phyloP scores from a whole-genome alignment of 2,113 vertebrate species.

The Gavialis gangeticus region DNA sequence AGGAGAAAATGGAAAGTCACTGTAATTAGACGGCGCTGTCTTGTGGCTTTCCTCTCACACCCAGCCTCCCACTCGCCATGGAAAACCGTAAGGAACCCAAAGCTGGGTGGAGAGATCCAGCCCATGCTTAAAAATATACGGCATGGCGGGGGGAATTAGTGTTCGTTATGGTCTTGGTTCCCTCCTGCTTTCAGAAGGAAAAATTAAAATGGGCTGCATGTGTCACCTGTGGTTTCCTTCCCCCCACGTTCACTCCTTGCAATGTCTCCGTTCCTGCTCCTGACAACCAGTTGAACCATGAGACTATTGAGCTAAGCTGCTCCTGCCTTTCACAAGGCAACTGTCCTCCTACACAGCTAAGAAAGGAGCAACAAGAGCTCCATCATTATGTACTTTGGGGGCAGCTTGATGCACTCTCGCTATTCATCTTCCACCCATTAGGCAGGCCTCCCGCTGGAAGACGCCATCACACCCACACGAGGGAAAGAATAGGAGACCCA shows the following conservation, averaged over 20 bases:
- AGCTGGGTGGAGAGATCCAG: background rate
- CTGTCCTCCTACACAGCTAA: background rate
- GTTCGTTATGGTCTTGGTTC: too few species aligned
- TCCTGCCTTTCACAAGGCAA: background rate
- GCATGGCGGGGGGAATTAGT: fast-evolving
- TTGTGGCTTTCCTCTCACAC: background rate
- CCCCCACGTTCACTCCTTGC: background rate
- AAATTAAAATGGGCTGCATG: background rate
- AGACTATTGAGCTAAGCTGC: background rate
- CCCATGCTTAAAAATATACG: background rate
- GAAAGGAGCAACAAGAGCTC: background rate
- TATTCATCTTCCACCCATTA: background rate
- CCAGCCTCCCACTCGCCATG: background rate
- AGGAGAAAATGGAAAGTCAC: background rate
- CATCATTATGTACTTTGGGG: background rate
- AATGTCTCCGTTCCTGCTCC: background rate
- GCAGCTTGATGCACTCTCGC: background rate
- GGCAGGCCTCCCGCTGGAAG: background rate
- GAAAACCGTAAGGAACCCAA: background rate
- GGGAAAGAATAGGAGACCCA: background rate
- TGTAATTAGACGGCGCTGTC: background rate
- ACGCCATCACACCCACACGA: background rate
- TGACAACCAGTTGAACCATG: background rate
- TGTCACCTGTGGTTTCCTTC: background rate
- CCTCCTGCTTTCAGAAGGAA: background rate